A percentile compares a stretch with the other conserved stretches of the same genome.
These are phyloP conservation scores for Atta texana DNA, from an alignment of 1,140 invertebrate genomes.

Conservation along the genomic window DNA sequence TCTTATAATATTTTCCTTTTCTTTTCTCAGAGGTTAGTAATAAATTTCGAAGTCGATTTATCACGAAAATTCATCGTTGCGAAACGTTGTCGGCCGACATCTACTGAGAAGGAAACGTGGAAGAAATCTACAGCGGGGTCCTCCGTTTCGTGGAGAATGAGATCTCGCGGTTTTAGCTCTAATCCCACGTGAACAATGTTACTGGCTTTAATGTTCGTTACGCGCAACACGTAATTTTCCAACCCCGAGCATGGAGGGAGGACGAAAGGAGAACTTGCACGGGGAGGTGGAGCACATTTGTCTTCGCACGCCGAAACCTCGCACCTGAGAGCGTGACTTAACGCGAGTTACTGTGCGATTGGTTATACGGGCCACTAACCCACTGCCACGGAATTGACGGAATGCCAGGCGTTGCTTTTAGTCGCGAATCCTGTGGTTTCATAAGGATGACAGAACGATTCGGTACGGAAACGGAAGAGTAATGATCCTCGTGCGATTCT, in stretches of 20 bases:
- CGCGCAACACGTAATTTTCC: slow-evolving; percentile 74
- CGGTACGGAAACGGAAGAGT: not conserved
- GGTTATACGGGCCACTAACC: slow-evolving; percentile 55
- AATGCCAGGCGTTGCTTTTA: slow-evolving; percentile 24
- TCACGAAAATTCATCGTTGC: slow-evolving; percentile 58
- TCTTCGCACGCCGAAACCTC: slow-evolving; percentile 51
- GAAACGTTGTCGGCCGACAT: not conserved
- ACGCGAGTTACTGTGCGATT: slow-evolving; percentile 49
- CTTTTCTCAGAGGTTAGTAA: not conserved
- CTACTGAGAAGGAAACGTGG: not conserved
- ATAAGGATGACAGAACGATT: not conserved
- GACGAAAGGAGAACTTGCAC: not conserved
- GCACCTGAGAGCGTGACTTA: slow-evolving; percentile 25
- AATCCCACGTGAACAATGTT: slow-evolving; percentile 74
- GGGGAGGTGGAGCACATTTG: slow-evolving; percentile 18
- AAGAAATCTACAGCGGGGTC: slow-evolving; percentile 33
- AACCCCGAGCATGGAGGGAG: not conserved
- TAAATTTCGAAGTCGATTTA: slow-evolving; percentile 56
- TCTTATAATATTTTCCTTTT: not conserved
- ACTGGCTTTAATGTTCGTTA: slow-evolving; percentile 69
- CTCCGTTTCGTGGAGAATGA: slow-evolving; percentile 25
- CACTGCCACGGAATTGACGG: slow-evolving; percentile 33
- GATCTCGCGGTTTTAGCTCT: slow-evolving; percentile 69
- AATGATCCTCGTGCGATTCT: not conserved
- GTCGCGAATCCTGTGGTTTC: slow-evolving; percentile 4